A percentile compares a stretch with the other conserved stretches of the same genome.
phyloP scores from a whole-genome alignment of 2,113 vertebrate genomes.

The Aix galericulata region DNA sequence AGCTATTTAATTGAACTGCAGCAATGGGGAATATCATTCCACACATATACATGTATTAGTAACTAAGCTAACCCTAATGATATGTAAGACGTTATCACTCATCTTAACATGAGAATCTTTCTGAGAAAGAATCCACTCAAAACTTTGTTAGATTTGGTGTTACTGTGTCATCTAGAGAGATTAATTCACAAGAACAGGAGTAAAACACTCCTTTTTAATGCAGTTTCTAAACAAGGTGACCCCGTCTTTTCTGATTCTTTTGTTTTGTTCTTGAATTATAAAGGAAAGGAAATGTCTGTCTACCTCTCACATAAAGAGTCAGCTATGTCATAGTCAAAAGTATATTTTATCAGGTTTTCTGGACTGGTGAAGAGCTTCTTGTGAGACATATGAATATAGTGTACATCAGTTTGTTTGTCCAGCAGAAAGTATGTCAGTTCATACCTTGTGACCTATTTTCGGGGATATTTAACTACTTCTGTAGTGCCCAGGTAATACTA shows the following conservation, averaged over 20 bases:
- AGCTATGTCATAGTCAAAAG: neutral
- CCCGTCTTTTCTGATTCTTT: neutral
- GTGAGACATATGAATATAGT: neutral
- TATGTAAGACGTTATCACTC: neutral
- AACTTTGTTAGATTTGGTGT: neutral
- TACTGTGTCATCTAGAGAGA: neutral
- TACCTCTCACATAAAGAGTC: fast-evolving
- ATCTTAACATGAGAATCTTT: neutral
- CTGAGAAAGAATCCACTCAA: neutral
- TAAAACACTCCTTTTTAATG: neutral
- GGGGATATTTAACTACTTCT: neutral
- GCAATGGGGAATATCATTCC: neutral
- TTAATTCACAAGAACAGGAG: neutral
- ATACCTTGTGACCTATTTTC: neutral
- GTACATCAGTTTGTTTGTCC: neutral
- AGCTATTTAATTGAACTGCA: neutral
- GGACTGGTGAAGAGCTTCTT: neutral
- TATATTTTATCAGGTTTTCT: neutral
- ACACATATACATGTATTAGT: neutral
- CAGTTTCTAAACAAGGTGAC: neutral
- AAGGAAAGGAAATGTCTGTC: neutral
- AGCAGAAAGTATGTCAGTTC: neutral
- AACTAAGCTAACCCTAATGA: neutral
- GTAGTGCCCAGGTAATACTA: neutral
- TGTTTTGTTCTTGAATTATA: neutral